phyloP scores from a whole-genome alignment of 1,140 invertebrate genomes.

The Probaryconus sp. region DNA sequence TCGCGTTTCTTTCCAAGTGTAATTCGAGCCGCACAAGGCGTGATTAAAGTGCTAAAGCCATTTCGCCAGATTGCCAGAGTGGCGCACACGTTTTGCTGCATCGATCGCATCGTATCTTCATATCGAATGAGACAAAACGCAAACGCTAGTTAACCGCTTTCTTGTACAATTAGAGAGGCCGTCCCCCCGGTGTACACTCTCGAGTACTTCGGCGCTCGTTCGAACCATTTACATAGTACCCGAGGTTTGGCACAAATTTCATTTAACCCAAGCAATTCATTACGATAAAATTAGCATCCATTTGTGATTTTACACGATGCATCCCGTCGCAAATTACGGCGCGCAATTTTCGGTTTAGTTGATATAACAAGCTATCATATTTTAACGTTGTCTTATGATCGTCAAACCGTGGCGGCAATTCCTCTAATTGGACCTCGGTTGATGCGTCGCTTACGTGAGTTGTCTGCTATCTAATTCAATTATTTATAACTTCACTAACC shows the following conservation, averaged over 20 bases:
- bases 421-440: constrained; percentile 3
- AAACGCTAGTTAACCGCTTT: constrained; percentile 29
- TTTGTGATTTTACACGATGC: constrained; percentile 21
- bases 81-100: constrained; percentile 35
- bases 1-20: constrained; percentile 44
- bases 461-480: constrained; percentile 1
- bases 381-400: background rate
- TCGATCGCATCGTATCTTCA: constrained; percentile 48
- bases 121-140: constrained; percentile 52
- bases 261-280: constrained; percentile 23
- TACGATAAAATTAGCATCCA: constrained; percentile 30
- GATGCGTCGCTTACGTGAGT: background rate
- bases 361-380: no score
- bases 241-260: constrained; percentile 11
- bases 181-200: no score
- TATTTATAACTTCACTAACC: constrained; percentile 8
- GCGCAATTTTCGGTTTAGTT: background rate
- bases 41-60: constrained; percentile 47
- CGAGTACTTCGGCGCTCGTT: constrained; percentile 18
- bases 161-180: constrained; percentile 39
- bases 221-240: constrained; percentile 16
- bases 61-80: constrained; percentile 33
- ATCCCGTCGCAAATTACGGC: background rate
- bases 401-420: constrained; percentile 1
- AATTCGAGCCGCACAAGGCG: constrained; percentile 38